Conservation (phyloP, 2,888 invertebrate genomes). For the Lymantria monacha region DNA sequence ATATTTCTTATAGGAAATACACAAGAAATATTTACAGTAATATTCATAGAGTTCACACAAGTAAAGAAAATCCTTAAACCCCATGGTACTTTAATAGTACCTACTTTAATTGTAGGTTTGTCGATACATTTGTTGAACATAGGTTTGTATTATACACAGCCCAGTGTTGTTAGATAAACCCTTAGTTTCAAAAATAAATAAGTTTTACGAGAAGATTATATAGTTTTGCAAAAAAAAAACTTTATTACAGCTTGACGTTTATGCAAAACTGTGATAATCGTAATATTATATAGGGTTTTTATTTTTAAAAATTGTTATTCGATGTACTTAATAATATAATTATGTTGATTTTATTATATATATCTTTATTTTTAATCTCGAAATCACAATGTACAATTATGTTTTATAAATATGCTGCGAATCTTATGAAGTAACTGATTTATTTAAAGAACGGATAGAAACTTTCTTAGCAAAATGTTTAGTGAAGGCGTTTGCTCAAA, state of each 20-base stretch:
- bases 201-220: neutral
- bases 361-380: conserved; percentile 43
- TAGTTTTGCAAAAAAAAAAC: conserved; percentile 8
- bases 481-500: conserved; percentile 40
- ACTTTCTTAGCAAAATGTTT: conserved; percentile 40
- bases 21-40: no score
- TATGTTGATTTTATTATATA: conserved; percentile 42
- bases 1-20: no score
- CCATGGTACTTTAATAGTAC: no score
- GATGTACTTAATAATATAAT: conserved; percentile 57
- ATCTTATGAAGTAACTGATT: conserved; percentile 54
- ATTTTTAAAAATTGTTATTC: conserved; percentile 40
- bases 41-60: no score
- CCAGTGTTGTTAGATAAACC: conserved; percentile 27
- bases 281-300: conserved; percentile 4
- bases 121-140: conserved; percentile 27
- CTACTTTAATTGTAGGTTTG: conserved; percentile 19
- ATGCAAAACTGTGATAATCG: conserved; percentile 7
- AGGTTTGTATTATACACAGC: conserved; percentile 22
- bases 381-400: conserved; percentile 29
- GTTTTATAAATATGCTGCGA: conserved; percentile 42
- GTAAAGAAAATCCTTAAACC: no score
- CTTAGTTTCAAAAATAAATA: conserved; percentile 16
- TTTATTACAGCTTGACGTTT: neutral
- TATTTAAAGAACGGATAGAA: conserved; percentile 43